These are phyloP conservation scores for Gymnothorax javanicus DNA, from an alignment of 2,797 vertebrate genomes.

Conservation along the genomic window DNA sequence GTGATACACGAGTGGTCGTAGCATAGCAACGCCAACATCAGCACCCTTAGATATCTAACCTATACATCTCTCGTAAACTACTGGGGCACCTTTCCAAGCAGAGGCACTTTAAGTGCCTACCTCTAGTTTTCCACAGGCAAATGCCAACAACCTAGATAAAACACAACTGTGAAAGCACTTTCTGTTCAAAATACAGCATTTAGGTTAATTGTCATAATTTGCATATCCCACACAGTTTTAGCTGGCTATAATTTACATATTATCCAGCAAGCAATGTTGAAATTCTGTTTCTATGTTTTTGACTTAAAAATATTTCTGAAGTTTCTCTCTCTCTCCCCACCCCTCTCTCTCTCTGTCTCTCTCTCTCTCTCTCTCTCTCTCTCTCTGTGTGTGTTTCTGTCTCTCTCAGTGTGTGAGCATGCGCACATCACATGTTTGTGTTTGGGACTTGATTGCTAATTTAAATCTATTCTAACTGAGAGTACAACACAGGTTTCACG, in stretches of 20 bases:
- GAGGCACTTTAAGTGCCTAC: neutral
- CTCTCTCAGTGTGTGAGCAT: neutral
- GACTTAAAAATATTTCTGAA: neutral
- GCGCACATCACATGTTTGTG: neutral
- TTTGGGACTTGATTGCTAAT: neutral
- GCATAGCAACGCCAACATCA: neutral
- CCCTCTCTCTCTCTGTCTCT: no score
- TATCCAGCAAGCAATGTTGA: neutral
- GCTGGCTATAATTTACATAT: neutral
- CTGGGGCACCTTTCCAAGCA: neutral
- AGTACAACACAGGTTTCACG: neutral
- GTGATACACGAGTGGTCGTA: neutral
- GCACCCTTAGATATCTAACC: neutral
- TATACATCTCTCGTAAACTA: neutral
- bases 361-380: neutral
- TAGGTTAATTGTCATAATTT: conserved; percentile 6
- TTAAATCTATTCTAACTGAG: neutral
- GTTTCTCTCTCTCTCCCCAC: neutral
- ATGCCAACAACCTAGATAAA: neutral
- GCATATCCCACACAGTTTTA: neutral
- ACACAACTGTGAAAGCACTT: neutral
- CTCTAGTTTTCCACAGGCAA: neutral
- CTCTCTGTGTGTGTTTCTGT: neutral
- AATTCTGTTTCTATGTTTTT: neutral
- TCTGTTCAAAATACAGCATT: neutral